phyloP scores from a whole-genome alignment of 2,888 invertebrate genomes.

The Disparrhopalites patrizii region DNA sequence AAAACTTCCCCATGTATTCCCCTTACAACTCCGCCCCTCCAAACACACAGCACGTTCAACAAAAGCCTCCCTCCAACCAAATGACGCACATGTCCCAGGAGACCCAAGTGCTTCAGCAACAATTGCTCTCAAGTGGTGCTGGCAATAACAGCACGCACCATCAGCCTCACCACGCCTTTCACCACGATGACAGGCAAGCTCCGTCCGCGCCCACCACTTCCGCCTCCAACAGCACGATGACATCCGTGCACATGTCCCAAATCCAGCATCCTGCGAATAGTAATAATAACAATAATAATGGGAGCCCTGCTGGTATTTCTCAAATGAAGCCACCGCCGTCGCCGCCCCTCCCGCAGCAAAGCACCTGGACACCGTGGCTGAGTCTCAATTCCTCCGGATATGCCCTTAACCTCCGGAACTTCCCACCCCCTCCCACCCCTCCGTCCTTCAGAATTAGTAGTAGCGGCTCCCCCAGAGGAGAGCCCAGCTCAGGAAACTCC shows the following conservation, averaged over 20 bases:
- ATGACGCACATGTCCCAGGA: neutral
- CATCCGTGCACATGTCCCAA: neutral
- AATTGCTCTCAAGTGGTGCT: too few species aligned
- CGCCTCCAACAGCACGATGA: neutral
- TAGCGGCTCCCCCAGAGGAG: too few species aligned
- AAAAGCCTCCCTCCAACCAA: neutral
- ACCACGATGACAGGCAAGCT: neutral
- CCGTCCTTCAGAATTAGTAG: too few species aligned
- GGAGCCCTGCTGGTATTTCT: neutral
- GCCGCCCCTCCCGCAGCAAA: neutral
- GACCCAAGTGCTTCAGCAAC: neutral
- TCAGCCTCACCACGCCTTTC: too few species aligned
- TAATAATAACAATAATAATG: neutral
- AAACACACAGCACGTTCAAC: too few species aligned
- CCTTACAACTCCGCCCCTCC: neutral
- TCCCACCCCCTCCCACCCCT: neutral
- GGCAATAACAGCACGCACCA: too few species aligned
- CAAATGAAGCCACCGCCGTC: neutral
- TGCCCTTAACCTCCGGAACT: neutral
- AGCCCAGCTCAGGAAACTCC: too few species aligned
- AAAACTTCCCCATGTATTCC: neutral
- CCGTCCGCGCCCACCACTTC: neutral
- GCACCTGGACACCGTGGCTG: slow-evolving; percentile 14
- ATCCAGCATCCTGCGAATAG: neutral
- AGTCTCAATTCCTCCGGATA: neutral